Conservation (phyloP, 2,113 vertebrate genomes). For the Serilophus lunatus region DNA sequence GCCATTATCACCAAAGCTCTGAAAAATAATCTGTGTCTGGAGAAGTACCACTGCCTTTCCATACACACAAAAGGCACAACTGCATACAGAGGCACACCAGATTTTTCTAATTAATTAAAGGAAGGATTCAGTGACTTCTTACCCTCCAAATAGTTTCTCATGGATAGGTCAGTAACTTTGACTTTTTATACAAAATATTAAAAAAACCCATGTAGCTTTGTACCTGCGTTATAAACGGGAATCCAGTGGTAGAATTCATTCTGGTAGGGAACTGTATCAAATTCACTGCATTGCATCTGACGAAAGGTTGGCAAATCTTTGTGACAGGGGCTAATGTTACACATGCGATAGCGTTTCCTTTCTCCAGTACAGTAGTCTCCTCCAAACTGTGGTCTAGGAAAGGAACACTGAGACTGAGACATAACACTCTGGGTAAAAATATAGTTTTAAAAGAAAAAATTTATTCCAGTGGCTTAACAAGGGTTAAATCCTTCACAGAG, state of each 20-base stretch:
- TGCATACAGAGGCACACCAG: background rate
- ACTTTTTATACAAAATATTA: background rate
- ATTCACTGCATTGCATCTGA: slow-evolving; percentile 98
- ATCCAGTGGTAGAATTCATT: slow-evolving; percentile 92
- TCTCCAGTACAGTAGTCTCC: slow-evolving; percentile 96
- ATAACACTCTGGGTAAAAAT: background rate
- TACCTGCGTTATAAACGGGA: slow-evolving; percentile 84
- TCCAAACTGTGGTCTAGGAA: slow-evolving; percentile 88
- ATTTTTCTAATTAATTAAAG: background rate
- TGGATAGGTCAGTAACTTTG: background rate
- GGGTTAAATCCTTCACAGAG: background rate
- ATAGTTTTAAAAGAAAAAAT: background rate
- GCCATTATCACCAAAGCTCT: background rate
- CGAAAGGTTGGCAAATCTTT: slow-evolving; percentile 82
- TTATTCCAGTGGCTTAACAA: background rate
- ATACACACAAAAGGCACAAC: background rate
- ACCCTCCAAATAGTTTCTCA: background rate
- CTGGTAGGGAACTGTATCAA: slow-evolving; percentile 92
- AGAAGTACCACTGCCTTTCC: background rate
- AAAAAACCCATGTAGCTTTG: background rate
- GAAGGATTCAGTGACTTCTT: background rate
- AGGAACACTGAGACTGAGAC: background rate
- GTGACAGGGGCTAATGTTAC: slow-evolving; percentile 83
- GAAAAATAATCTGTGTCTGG: background rate
- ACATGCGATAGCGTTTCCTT: slow-evolving; percentile 89